phyloP scores from a whole-genome alignment of 2,888 invertebrate genomes.

The Eupithecia dodoneata region DNA sequence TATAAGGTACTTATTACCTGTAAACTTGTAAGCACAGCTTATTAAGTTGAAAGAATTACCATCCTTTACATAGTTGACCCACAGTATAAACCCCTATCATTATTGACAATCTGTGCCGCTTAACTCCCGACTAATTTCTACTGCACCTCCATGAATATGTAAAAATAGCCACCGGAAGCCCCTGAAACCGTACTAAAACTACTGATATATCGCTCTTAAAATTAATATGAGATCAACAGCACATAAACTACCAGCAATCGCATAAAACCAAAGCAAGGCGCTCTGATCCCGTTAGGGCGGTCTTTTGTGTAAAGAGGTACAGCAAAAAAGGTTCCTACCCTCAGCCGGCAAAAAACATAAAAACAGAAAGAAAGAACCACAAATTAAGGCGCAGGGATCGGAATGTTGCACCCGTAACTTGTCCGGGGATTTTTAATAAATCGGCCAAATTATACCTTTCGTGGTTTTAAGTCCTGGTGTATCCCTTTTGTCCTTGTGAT shows the following conservation, averaged over 20 bases:
- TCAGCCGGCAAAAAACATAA: slow-evolving; percentile 73
- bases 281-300: slow-evolving; percentile 75
- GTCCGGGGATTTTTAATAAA: slow-evolving; percentile 63
- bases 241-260: slow-evolving; percentile 42
- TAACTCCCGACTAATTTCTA: neutral
- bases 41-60: neutral
- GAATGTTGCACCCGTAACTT: slow-evolving; percentile 80
- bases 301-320: slow-evolving; percentile 65
- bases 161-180: slow-evolving; percentile 25
- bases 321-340: slow-evolving; percentile 78
- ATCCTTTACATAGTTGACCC: neutral
- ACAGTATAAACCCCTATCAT: neutral
- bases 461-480: slow-evolving; percentile 40
- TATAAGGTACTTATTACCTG: neutral
- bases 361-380: slow-evolving; percentile 77
- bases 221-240: slow-evolving; percentile 37
- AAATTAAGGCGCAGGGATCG: slow-evolving; percentile 76
- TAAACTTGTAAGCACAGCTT: neutral
- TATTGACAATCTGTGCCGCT: neutral
- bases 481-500: slow-evolving; percentile 50
- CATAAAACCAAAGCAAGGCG: slow-evolving; percentile 49
- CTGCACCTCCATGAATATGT: slow-evolving; percentile 14
- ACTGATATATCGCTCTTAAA: slow-evolving; percentile 29
- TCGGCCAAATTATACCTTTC: slow-evolving; percentile 60
- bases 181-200: slow-evolving; percentile 28